Base-by-base conservation (phyloP, 1,140 invertebrate species). In the Eurosta solidaginis region DNA sequence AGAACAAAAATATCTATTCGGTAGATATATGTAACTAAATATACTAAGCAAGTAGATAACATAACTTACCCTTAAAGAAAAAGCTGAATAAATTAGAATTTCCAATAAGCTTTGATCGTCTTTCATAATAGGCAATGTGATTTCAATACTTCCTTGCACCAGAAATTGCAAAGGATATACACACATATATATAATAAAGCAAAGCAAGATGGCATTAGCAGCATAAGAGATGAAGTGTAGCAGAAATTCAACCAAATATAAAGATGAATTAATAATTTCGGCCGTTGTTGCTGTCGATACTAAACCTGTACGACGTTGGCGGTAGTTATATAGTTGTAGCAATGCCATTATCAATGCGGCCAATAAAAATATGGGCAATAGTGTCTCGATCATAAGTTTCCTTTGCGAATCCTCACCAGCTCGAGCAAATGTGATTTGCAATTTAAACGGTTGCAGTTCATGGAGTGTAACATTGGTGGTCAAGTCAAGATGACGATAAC, bases 401-500 rank as follows among this genome's bases (percentile, higher is more conserved):
- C 78, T 49, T 63, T 82, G 74, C 68, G 78, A 80, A 0, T 74
- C 78, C 0, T 80, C 77, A 9, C 74, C 79, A 20, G 76, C 17
- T 6, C 81, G 80, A 27, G 77, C 68, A 42, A 82, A 82, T 0
- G 40, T 81, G 1, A 86, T 79, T 22, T 78, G 36, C 20, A 87
- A 6, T 3, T 79, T 80, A 42, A 85, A 85, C 0, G 82, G 82
- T 78, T 84, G 82, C 0, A 42, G 10, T n/a, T 81, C 79, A 3
- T 52, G 9, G 5, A 86, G 68, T 6, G 83, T 78, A 0, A 76
- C 77, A 76, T 87, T 86, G 6, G 33, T 33, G 4, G 45, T 80
- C 25, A 86, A 49, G 12, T 87, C 83, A 6, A 87, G 80, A 29
- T 81, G 78, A 1, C 81, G 82, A 81, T 86, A 88, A 0, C 82